Base-by-base conservation (phyloP, 2,888 invertebrate species). In the Sphaeridia pumilis region DNA sequence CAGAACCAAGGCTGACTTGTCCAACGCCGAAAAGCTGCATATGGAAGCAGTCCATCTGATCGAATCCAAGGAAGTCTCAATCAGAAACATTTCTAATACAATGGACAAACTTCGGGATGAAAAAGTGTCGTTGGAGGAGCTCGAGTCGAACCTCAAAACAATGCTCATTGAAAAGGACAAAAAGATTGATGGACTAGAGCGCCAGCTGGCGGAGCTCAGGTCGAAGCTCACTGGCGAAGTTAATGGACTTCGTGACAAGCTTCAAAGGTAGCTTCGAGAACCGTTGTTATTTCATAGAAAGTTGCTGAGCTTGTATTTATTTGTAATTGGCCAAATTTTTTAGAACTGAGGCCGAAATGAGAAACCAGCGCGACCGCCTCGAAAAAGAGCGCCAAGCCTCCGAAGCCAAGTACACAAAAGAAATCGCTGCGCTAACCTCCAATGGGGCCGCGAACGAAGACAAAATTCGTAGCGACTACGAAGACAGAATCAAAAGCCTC, bases 361-460 rank as follows among this genome's bases (percentile, higher is more conserved):
- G 62, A 48, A 52, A 50, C 10, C 58, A 57, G 41, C 59, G 57
- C 26, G 65, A 65, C 34, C 59, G 54, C 36, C 52, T 59, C 7
- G 65, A 65, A 12, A 72, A 73, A 62, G 67, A 74, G 31, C 72
- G 73, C 64, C 69, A 70, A 1, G 46, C 58, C 10, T 12, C 63
- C 21, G 62, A 64, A 44, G 52, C 56, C 17, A 64, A 63, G 48
- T 61, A 54, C 47, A 55, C 58, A 1, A 59, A 62, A 26, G 62
- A 65, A 42, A n/a, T 65, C 17, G 42, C 58, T 2, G 31, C 55
- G 1, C 21, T 64, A 12, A 58, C 57, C 42, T 44, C 57, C 0
- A 45, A 44, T 4, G 54, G 47, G 24, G 56, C 53, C 3, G 56
- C 60, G 7, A 59, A 58, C n/a, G 64, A 63, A 43, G 65, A 63